Evolutionary conservation across 2,888 invertebrate genomes (phyloP), one percentile per base, ranked within the genome.

Genomic region (Melanargia galathea): DNA sequence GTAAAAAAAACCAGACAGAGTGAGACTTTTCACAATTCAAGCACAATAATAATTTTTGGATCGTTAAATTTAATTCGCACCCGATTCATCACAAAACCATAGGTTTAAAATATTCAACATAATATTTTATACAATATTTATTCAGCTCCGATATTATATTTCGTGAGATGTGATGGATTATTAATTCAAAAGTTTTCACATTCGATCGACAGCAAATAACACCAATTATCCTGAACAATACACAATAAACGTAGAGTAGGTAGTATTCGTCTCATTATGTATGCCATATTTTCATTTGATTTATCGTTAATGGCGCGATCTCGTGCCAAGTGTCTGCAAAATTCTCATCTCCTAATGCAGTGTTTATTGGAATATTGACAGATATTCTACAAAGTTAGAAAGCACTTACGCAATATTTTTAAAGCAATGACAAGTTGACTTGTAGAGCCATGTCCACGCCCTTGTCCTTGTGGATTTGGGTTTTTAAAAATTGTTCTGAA

Each of bases 261-360:
- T 55, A 58, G 54, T 63, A 49, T 60, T 61, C 58, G 18, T 55
- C 51, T 65, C 63, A 65, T 67, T 63, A 60, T 56, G 48, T 63
- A 67, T 65, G 65, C 65, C 59, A 65, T 65, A 67, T 63, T 55
- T 56, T 61, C 40, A 40, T 58, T 52, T 67, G 63, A 67, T 65
- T 67, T 67, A 67, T 63, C 55, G 63, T 63, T 63, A 65, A 65
- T 65, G 59, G 33, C 48, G 38, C 45, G 58, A 63, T 63, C 52
- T 57, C 43, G 33, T 59, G 67, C 65, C 65, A 67, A 65, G 60
- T 58, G 33, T 59, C 54, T 61, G 18, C 55, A 26, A 57, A 56
- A 62, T 65, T 60, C 35, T 57, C 33, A 38, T 60, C 26, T 30
- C 38, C 35, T 49, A 63, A 52, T 60, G 33, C 35, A 20, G 35